Percentiles rank a stretch among this genome's conserved stretches.
phyloP scores from a whole-genome alignment of 2,888 invertebrate species.

The Zaprionus bogoriensis region DNA sequence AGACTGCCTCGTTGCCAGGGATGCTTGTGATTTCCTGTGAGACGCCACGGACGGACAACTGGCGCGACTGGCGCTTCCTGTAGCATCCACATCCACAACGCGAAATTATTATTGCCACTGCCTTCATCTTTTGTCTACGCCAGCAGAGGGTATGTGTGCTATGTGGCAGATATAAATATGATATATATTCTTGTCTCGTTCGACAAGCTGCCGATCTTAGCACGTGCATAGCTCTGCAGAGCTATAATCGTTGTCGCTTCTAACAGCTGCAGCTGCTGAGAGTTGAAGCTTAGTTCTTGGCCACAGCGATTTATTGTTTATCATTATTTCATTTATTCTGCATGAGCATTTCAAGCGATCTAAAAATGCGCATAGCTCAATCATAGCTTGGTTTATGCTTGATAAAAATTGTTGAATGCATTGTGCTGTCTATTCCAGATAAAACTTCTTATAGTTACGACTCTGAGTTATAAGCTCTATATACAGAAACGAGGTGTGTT shows the following conservation, averaged over 20 bases:
- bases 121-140: no score
- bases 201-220: no score
- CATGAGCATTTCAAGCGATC: no score
- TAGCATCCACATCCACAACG: slow-evolving; percentile 54
- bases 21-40: slow-evolving; percentile 64
- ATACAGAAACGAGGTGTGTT: background rate
- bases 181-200: slow-evolving; percentile 4
- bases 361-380: background rate
- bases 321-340: no score
- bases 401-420: background rate
- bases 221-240: no score
- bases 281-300: background rate
- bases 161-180: background rate
- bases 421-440: no score
- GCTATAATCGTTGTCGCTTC: no score
- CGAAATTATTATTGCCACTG: slow-evolving; percentile 72
- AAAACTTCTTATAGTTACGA: no score
- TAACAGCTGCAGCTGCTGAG: no score
- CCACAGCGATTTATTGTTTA: no score
- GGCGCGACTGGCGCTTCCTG: slow-evolving; percentile 58
- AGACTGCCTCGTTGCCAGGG: slow-evolving; percentile 46
- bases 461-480: no score
- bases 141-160: background rate
- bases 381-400: background rate
- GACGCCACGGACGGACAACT: slow-evolving; percentile 10